Evolutionary conservation across 2,113 vertebrate genomes (phyloP).

Genomic region (Brachionichthys hirsutus): DNA sequence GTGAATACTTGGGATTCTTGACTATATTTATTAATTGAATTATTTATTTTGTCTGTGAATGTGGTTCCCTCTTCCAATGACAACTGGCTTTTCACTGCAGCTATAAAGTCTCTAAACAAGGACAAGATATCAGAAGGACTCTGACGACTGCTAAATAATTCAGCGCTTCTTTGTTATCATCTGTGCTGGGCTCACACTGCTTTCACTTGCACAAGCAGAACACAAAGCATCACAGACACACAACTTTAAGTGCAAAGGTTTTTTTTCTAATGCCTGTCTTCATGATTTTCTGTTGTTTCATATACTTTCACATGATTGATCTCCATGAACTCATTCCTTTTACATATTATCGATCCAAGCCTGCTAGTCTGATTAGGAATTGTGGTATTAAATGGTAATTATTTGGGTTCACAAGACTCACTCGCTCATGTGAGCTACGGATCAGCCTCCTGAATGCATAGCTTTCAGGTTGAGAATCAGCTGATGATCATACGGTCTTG

Average conservation of each 20-base stretch:
- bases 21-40: neutral
- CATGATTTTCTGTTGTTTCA: neutral
- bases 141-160: constrained; percentile 56
- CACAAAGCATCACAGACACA: neutral
- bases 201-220: constrained; percentile 19
- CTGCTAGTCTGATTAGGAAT: constrained; percentile 45
- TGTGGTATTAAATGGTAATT: constrained; percentile 47
- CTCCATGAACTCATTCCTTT: constrained; percentile 3
- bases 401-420: constrained; percentile 47
- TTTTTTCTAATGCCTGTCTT: neutral
- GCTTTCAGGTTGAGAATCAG: constrained; percentile 59
- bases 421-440: constrained; percentile 56
- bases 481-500: constrained; percentile 62
- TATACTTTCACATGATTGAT: constrained; percentile 18
- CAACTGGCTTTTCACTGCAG: constrained; percentile 36
- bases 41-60: too few relatives aligned
- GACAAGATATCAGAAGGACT: constrained; percentile 42
- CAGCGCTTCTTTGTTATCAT: constrained; percentile 46
- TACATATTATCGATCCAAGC: constrained; percentile 41
- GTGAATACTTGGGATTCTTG: constrained; percentile 18
- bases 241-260: neutral
- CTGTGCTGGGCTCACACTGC: constrained; percentile 20
- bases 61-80: constrained; percentile 24
- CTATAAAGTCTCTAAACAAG: constrained; percentile 46
- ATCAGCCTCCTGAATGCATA: constrained; percentile 33